Conservation (phyloP, 2,888 invertebrate species). For the Drosophila siamana region DNA sequence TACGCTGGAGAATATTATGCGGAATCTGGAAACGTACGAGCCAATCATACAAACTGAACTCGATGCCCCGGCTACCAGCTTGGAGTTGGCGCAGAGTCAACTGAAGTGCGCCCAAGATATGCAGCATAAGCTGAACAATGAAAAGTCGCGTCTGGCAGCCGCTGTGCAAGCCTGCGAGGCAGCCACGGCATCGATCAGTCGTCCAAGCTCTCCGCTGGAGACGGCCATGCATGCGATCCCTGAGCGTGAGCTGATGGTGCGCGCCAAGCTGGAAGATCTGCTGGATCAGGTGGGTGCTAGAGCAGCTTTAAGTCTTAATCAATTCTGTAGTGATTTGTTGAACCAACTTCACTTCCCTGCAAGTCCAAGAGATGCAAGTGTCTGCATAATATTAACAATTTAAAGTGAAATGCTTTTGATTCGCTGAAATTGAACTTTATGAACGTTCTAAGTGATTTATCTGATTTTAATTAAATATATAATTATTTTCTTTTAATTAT, state of each 20-base stretch:
- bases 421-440: too few relatives aligned
- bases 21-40: slow-evolving; percentile 92
- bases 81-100: slow-evolving; percentile 90
- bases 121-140: slow-evolving; percentile 94
- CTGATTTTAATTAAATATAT: too few relatives aligned
- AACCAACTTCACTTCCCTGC: neutral
- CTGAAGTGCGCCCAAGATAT: slow-evolving; percentile 91
- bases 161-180: slow-evolving; percentile 97
- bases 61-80: slow-evolving; percentile 90
- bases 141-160: slow-evolving; percentile 93
- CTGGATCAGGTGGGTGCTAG: slow-evolving; percentile 92
- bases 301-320: neutral
- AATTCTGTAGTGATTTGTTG: slow-evolving; percentile 11
- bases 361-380: too few relatives aligned
- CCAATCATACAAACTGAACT: slow-evolving; percentile 91
- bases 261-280: slow-evolving; percentile 94
- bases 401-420: too few relatives aligned
- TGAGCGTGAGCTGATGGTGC: slow-evolving; percentile 92
- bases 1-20: slow-evolving; percentile 93
- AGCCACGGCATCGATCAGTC: slow-evolving; percentile 95
- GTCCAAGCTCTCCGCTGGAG: slow-evolving; percentile 95
- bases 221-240: slow-evolving; percentile 94
- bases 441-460: too few relatives aligned
- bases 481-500: too few relatives aligned
- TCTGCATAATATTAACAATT: too few relatives aligned